phyloP scores from a whole-genome alignment of 2,113 vertebrate species.

The Acinonyx jubatus region DNA sequence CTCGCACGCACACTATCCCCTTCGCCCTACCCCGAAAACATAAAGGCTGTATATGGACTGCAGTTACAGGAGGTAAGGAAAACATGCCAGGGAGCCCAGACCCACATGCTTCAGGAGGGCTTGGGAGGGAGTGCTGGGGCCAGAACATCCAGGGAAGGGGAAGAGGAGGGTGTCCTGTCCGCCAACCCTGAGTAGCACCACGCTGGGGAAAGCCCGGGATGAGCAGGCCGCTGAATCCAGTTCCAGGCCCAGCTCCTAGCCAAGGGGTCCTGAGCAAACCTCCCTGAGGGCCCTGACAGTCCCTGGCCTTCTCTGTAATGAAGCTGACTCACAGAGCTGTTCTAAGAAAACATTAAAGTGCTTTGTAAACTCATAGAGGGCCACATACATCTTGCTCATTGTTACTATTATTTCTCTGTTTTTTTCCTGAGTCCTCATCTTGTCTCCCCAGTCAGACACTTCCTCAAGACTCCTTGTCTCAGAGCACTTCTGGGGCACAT shows the following conservation, averaged over 20 bases:
- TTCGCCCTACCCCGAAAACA: neutral
- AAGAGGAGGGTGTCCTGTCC: neutral
- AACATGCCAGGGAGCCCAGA: neutral
- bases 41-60: neutral
- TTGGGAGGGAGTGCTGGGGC: neutral
- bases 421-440: neutral
- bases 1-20: neutral
- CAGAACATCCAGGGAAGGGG: accelerated
- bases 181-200: neutral
- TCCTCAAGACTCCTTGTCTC: neutral
- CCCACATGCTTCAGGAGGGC: neutral
- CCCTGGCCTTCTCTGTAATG: accelerated
- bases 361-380: neutral
- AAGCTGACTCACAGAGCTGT: neutral
- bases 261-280: neutral
- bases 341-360: neutral
- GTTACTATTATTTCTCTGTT: neutral
- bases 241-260: neutral
- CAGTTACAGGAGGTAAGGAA: neutral
- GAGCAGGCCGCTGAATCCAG: neutral
- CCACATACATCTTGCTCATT: too few species aligned
- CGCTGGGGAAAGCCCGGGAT: neutral
- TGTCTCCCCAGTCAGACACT: neutral
- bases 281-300: neutral
- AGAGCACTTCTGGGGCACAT: accelerated